phyloP scores from a whole-genome alignment of 2,113 vertebrate species.

The Tetraodon nigroviridis region DNA sequence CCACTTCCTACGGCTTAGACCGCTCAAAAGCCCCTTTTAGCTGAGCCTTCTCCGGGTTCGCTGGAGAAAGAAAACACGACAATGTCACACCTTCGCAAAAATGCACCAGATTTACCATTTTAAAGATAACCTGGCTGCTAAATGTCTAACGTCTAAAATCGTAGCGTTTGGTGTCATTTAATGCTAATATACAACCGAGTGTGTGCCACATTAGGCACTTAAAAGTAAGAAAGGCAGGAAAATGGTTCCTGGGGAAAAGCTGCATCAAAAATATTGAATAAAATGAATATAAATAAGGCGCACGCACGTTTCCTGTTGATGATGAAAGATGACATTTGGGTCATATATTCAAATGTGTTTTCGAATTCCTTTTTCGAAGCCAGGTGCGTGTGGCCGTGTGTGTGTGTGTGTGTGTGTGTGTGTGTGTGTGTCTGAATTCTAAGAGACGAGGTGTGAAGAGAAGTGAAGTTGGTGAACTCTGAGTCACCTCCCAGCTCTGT shows the following conservation, averaged over 20 bases:
- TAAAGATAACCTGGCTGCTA: background rate
- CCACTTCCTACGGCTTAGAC: constrained; percentile 38
- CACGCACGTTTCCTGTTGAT: background rate
- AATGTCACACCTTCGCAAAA: constrained; percentile 3
- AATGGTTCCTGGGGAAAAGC: too few species aligned
- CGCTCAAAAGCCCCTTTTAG: constrained; percentile 34
- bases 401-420: constrained; percentile 1
- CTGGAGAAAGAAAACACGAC: constrained; percentile 4
- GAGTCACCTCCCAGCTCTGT: constrained; percentile 53
- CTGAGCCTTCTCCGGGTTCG: constrained; percentile 33
- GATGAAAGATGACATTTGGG: background rate
- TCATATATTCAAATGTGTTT: constrained; percentile 2
- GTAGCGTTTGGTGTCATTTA: too few species aligned
- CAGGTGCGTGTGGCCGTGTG: constrained; percentile 2
- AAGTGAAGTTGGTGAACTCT: constrained; percentile 67
- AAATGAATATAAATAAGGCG: too few species aligned
- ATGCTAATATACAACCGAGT: too few species aligned
- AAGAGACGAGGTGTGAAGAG: constrained; percentile 50
- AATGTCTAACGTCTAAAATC: too few species aligned
- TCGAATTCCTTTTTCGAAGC: constrained; percentile 23
- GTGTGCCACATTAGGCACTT: too few species aligned
- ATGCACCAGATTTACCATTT: background rate
- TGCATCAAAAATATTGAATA: too few species aligned
- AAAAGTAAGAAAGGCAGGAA: too few species aligned
- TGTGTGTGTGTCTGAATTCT: constrained; percentile 24